phyloP scores from a whole-genome alignment of 2,797 vertebrate species.

The Monodelphis domestica region DNA sequence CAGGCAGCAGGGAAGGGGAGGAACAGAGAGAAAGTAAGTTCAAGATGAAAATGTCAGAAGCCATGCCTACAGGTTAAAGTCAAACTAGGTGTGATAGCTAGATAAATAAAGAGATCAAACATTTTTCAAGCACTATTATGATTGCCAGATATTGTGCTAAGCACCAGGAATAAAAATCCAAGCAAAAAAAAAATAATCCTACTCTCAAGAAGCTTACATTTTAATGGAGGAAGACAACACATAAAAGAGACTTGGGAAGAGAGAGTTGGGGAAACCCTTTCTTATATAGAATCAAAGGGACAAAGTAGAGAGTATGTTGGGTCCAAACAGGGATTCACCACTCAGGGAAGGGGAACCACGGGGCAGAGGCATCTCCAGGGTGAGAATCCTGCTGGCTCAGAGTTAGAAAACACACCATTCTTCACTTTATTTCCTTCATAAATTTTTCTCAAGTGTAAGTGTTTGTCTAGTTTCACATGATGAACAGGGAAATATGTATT shows the following conservation, averaged over 20 bases:
- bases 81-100: not conserved
- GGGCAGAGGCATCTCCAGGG: not conserved
- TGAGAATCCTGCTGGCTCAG: not conserved
- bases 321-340: not conserved
- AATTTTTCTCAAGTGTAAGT: too few species aligned
- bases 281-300: not conserved
- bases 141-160: not conserved
- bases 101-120: not conserved
- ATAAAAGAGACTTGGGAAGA: not conserved
- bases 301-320: not conserved
- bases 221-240: not conserved
- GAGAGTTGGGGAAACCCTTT: not conserved
- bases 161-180: not conserved
- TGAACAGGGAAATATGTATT: too few species aligned
- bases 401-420: too few species aligned
- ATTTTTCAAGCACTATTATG: not conserved
- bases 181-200: not conserved
- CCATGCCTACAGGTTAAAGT: not conserved
- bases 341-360: not conserved
- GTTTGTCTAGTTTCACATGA: too few species aligned
- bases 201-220: not conserved
- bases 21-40: not conserved
- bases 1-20: not conserved
- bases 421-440: too few species aligned
- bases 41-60: not conserved